These are phyloP conservation scores for Etheostoma cragini DNA, from an alignment of 2,113 vertebrate genomes.

Conservation along the genomic window DNA sequence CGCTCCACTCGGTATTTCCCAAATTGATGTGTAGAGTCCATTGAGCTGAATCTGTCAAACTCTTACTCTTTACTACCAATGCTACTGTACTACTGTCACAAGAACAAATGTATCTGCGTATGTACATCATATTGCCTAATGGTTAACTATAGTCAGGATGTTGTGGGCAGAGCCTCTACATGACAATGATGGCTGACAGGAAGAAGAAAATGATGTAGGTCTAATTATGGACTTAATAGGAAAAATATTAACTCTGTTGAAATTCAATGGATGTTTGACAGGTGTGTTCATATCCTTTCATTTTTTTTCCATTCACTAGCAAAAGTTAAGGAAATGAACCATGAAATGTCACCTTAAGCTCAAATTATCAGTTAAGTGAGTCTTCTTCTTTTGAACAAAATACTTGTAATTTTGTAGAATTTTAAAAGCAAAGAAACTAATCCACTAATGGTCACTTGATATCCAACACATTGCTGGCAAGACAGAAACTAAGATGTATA, in stretches of 20 bases:
- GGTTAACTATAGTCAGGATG: constrained; percentile 66
- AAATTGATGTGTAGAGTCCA: constrained; percentile 55
- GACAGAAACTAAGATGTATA: neutral
- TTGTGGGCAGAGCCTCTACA: constrained; percentile 29
- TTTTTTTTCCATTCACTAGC: constrained; percentile 56
- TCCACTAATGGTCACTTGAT: neutral
- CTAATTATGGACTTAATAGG: constrained; percentile 9
- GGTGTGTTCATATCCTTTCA: constrained; percentile 31
- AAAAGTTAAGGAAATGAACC: constrained; percentile 66
- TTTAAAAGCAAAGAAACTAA: neutral
- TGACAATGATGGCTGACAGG: neutral
- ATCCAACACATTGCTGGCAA: neutral
- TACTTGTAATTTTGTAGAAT: neutral
- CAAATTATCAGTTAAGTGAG: neutral
- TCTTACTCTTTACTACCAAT: neutral
- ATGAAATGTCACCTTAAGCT: constrained; percentile 28
- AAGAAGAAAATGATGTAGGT: constrained; percentile 21
- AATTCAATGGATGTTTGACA: constrained; percentile 25
- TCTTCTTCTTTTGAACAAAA: constrained; percentile 3
- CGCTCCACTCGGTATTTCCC: constrained; percentile 77
- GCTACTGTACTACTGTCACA: constrained; percentile 1
- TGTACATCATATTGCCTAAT: constrained; percentile 61
- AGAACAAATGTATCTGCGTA: constrained; percentile 12
- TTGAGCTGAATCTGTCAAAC: constrained; percentile 35
- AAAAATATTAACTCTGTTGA: constrained; percentile 51